These are phyloP conservation scores for Drosophila histrio DNA, from an alignment of 2,888 invertebrate species.

Conservation along the genomic window DNA sequence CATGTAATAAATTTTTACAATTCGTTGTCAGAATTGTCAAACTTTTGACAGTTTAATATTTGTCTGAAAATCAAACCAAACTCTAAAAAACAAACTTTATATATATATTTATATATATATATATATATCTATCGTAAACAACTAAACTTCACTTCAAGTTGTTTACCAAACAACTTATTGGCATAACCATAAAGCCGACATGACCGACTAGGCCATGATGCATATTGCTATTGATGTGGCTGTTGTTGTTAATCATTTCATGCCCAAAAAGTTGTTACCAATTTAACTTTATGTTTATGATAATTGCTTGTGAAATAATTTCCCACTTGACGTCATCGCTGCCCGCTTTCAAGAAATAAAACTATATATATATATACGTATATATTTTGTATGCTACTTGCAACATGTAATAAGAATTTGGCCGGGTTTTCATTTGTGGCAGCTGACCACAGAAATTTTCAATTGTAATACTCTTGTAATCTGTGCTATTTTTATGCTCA, in stretches of 20 bases:
- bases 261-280: constrained; percentile 55
- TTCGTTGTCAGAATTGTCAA: no score
- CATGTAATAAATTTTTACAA: no score
- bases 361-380: constrained; percentile 22
- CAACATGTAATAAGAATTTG: constrained; percentile 41
- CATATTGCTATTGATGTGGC: constrained; percentile 20
- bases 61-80: no score
- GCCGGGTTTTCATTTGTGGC: neutral
- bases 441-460: constrained; percentile 14
- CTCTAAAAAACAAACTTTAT: neutral
- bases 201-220: constrained; percentile 36
- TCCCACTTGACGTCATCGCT: constrained; percentile 21
- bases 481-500: constrained; percentile 42
- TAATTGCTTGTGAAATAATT: constrained; percentile 60
- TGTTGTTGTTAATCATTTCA: constrained; percentile 24
- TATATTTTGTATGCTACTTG: constrained; percentile 39
- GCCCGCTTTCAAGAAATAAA: constrained; percentile 37
- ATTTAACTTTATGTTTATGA: constrained; percentile 77
- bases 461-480: constrained; percentile 5
- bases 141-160: neutral
- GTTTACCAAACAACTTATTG: constrained; percentile 48
- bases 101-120: neutral
- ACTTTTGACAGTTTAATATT: no score
- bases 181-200: constrained; percentile 53
- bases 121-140: no score